phyloP scores from a whole-genome alignment of 2,113 vertebrate genomes.

The Ammodytes marinus region DNA sequence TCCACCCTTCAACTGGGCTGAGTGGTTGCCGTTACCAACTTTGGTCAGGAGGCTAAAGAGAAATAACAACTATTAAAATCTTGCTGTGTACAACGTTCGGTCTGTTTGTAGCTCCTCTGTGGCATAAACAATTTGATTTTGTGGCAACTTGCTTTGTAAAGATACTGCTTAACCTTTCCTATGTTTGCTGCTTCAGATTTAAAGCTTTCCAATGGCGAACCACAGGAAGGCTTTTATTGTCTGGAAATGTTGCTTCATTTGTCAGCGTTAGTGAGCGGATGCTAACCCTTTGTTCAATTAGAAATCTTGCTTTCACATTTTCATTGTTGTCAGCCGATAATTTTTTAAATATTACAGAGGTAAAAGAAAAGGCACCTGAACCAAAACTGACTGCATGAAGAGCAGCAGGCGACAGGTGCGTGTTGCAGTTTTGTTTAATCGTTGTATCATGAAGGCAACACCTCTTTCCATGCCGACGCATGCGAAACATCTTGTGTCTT shows the following conservation, averaged over 20 bases:
- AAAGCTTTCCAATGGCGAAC: background rate
- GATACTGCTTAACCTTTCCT: background rate
- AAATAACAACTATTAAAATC: background rate
- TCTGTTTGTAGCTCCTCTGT: background rate
- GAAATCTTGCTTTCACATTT: background rate
- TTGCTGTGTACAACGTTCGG: background rate
- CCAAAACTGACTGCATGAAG: background rate
- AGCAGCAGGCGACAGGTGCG: background rate
- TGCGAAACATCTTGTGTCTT: background rate
- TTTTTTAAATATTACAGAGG: background rate
- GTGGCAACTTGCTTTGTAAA: too few species aligned
- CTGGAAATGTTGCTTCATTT: background rate
- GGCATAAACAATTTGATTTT: background rate
- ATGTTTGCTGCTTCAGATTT: background rate
- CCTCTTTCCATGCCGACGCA: background rate
- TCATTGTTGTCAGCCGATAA: background rate
- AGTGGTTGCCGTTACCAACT: background rate
- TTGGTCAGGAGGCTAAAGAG: conserved; percentile 14
- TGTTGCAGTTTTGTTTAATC: background rate
- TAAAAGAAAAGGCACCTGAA: background rate
- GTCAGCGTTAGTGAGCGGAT: background rate
- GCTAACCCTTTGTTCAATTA: background rate
- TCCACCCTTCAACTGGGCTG: conserved; percentile 31
- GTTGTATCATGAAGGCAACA: background rate
- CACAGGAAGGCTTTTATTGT: background rate